phyloP scores from a whole-genome alignment of 2,113 vertebrate genomes.

The Oreamnos americanus region DNA sequence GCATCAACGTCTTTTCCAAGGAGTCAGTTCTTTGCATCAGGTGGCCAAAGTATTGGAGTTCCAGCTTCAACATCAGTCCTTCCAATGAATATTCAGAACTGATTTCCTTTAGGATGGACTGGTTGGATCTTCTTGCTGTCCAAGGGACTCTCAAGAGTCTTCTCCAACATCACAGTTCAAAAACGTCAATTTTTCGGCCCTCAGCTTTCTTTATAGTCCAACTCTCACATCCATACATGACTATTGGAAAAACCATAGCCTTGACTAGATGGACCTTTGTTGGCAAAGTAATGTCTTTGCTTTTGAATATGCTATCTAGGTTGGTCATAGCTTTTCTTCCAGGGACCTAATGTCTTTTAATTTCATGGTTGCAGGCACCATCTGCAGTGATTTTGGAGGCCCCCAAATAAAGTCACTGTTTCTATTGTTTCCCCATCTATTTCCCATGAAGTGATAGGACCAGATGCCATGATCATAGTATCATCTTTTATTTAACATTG shows the following conservation, averaged over 20 bases:
- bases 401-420: neutral
- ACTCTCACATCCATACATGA: neutral
- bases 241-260: neutral
- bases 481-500: neutral
- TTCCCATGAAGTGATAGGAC: neutral
- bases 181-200: accelerated
- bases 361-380: neutral
- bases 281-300: neutral
- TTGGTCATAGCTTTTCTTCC: neutral
- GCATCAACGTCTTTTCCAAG: neutral
- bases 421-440: neutral
- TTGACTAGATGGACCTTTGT: neutral
- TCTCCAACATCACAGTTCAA: neutral
- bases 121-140: neutral
- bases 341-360: neutral
- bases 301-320: neutral
- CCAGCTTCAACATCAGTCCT: neutral
- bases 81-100: neutral
- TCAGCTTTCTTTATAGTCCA: neutral
- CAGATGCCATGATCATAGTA: neutral
- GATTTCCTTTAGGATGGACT: neutral
- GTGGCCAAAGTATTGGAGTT: neutral
- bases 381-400: neutral
- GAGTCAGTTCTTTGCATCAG: neutral
- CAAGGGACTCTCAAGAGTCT: neutral